Percentiles rank a stretch among this genome's conserved stretches.
phyloP scores from a whole-genome alignment of 1,140 invertebrate genomes.

The Stenopsyche tienmushanensis region DNA sequence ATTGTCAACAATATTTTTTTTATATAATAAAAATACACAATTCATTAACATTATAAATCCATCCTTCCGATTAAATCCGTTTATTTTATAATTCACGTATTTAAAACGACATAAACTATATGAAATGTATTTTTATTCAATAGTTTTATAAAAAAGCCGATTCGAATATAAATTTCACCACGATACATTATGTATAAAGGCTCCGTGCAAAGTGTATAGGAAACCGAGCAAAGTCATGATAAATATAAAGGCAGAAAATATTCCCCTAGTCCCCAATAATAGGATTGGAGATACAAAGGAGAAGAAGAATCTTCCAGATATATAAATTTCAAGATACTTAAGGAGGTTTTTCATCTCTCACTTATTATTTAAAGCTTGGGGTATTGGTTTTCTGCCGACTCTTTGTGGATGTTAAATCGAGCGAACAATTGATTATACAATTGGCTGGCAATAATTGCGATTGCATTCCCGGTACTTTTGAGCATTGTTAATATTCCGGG shows the following conservation, averaged over 20 bases:
- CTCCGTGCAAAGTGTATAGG: background rate
- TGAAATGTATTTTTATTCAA: too few species aligned
- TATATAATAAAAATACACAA: too few species aligned
- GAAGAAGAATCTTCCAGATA: conserved; percentile 14
- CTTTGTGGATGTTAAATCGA: conserved; percentile 19
- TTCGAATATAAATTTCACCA: background rate
- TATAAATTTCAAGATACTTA: conserved; percentile 24
- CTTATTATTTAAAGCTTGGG: conserved; percentile 21
- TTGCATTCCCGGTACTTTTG: background rate
- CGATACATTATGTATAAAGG: too few species aligned
- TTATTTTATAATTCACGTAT: too few species aligned
- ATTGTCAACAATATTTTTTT: too few species aligned
- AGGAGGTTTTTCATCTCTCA: conserved; percentile 7
- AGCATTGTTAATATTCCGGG: too few species aligned
- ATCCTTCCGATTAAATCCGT: too few species aligned
- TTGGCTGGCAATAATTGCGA: background rate
- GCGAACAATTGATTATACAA: conserved; percentile 7
- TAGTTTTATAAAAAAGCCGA: too few species aligned
- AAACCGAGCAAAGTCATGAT: conserved; percentile 29
- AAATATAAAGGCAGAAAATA: conserved; percentile 24
- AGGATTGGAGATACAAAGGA: conserved; percentile 26
- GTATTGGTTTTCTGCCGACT: background rate
- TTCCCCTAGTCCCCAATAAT: conserved; percentile 23
- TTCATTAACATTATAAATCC: too few species aligned
- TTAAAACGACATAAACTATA: too few species aligned